A percentile compares a stretch with the other conserved stretches of the same genome.
Conservation (phyloP, 2,797 vertebrate species). For the Cercopithecus mitis region DNA sequence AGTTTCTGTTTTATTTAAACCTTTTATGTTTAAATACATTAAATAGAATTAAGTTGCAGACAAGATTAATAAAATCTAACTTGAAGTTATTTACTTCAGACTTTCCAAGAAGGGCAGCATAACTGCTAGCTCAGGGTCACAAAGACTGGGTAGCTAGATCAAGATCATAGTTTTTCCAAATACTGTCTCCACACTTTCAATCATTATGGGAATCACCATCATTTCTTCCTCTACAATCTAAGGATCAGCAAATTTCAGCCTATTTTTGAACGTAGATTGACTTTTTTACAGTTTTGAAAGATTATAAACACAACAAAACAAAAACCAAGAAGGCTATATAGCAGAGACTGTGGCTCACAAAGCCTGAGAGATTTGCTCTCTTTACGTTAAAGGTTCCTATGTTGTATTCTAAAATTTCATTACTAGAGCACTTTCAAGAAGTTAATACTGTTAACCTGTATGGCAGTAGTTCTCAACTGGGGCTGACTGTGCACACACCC, state of each 20-base stretch:
- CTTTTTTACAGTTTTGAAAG: conserved; percentile 43
- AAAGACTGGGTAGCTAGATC: neutral
- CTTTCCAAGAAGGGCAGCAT: conserved; percentile 31
- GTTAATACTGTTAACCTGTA: neutral
- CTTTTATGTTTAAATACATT: conserved; percentile 36
- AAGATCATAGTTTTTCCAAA: neutral
- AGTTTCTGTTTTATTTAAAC: conserved; percentile 20
- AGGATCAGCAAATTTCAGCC: neutral
- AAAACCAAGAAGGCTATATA: conserved; percentile 2
- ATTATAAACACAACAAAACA: conserved; percentile 20
- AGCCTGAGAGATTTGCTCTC: conserved; percentile 40
- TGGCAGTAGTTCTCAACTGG: neutral
- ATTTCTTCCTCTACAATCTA: neutral
- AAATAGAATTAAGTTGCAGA: conserved; percentile 30
- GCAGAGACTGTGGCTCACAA: neutral
- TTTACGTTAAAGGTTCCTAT: conserved; percentile 20
- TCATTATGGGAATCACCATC: neutral
- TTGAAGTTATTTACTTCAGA: conserved; percentile 35
- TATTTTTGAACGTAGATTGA: neutral
- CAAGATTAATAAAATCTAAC: conserved; percentile 36
- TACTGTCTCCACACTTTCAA: neutral
- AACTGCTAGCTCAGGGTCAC: neutral
- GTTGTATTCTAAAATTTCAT: neutral
- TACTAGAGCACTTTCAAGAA: neutral
- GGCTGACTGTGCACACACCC: neutral